Conservation (phyloP, 1,140 invertebrate genomes). For the Heliconius melpomene region DNA sequence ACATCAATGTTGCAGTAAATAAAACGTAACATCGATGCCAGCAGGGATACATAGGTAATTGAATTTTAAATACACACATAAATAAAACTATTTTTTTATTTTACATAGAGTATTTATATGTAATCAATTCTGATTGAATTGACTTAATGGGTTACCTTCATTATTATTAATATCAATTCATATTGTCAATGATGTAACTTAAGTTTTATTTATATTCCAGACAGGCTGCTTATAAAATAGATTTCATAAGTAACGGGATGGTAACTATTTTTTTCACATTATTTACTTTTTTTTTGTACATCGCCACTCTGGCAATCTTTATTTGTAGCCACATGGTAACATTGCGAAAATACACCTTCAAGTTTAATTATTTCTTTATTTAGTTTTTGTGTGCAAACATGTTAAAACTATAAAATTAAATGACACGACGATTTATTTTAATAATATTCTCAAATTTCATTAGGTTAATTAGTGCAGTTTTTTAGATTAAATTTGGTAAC, state of each 20-base stretch:
- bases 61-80: no score
- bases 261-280: background rate
- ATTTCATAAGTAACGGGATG: background rate
- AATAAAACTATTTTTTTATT: no score
- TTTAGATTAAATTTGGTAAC: background rate
- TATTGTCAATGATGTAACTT: background rate
- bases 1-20: no score
- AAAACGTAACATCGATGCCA: no score
- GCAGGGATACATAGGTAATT: no score
- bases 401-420: background rate
- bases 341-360: background rate
- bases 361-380: no score
- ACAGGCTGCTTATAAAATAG: background rate
- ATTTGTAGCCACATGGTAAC: background rate
- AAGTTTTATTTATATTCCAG: background rate
- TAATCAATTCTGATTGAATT: no score
- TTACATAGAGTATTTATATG: no score
- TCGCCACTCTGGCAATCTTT: background rate
- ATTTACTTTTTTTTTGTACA: background rate
- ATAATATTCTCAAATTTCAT: background rate
- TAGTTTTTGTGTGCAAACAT: conserved; percentile 1
- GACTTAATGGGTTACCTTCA: no score
- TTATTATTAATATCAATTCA: no score
- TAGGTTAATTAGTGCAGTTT: background rate
- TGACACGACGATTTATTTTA: background rate